Evolutionary conservation across 2,888 invertebrate species (phyloP).

Genomic region (Oxystoma pomonae): DNA sequence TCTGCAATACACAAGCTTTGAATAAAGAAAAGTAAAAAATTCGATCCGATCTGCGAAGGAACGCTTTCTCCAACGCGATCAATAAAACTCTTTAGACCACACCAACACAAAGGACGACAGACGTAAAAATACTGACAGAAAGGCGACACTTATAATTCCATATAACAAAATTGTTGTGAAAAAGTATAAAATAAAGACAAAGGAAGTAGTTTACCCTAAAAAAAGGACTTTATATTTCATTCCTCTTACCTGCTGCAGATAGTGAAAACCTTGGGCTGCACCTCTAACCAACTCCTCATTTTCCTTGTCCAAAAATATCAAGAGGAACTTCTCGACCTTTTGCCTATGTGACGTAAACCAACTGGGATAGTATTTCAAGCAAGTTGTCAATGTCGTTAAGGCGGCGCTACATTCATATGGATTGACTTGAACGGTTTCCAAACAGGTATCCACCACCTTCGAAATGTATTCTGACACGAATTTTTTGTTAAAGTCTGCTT

Average conservation of each 20-base stretch:
- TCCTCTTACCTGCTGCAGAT: constrained; percentile 29
- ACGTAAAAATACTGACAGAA: no score
- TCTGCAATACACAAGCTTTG: no score
- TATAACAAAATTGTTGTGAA: no score
- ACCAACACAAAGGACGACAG: no score
- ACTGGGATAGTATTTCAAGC: constrained; percentile 28
- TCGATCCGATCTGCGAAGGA: no score
- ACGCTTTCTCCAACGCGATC: no score
- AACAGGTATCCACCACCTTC: constrained; percentile 30
- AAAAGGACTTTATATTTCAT: no score
- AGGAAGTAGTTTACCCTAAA: no score
- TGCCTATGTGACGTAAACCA: constrained; percentile 28
- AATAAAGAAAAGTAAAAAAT: no score
- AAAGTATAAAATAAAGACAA: no score
- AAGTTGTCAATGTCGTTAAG: constrained; percentile 23
- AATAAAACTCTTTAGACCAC: no score
- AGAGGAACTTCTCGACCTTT: constrained; percentile 27
- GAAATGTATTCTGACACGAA: constrained; percentile 29
- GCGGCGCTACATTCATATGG: constrained; percentile 23
- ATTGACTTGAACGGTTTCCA: constrained; percentile 19
- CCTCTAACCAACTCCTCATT: constrained; percentile 22
- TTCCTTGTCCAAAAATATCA: constrained; percentile 26
- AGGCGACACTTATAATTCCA: no score
- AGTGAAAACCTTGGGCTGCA: constrained; percentile 28
- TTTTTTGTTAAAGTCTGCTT: constrained; percentile 30